Percentiles rank a stretch among this genome's conserved stretches.
Conservation (phyloP, 1,140 invertebrate species). For the Plectrocnemia conspersa region DNA sequence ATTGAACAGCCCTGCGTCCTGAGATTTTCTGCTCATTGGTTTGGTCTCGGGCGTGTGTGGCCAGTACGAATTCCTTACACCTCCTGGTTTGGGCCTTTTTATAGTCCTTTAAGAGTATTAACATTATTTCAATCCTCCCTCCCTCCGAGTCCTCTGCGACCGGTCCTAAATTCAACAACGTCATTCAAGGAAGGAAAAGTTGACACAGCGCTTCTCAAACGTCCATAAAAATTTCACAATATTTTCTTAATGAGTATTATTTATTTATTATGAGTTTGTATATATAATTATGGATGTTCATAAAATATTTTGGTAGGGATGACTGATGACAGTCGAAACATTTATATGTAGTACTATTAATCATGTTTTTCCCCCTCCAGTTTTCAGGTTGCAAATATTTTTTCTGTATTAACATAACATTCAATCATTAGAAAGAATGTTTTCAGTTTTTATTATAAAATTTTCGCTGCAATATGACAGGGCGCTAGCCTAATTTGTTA, state of each 20-base stretch:
- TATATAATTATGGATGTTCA: too few relatives aligned
- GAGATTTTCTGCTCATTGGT: not conserved
- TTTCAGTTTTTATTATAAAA: too few relatives aligned
- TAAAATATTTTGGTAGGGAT: too few relatives aligned
- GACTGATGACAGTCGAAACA: too few relatives aligned
- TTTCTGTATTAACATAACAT: too few relatives aligned
- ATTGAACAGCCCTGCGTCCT: not conserved
- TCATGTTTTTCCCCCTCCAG: too few relatives aligned
- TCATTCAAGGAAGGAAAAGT: slow-evolving; percentile 5
- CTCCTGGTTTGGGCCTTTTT: slow-evolving; percentile 19
- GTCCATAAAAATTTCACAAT: not conserved
- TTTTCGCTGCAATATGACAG: too few relatives aligned
- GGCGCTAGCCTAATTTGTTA: too few relatives aligned
- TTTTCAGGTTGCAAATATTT: too few relatives aligned
- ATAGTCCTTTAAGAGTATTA: slow-evolving; percentile 26
- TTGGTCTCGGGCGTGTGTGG: slow-evolving; percentile 15
- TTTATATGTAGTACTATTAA: too few relatives aligned
- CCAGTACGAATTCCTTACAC: slow-evolving; percentile 24
- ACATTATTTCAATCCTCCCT: slow-evolving; percentile 20
- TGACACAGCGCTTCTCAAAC: slow-evolving; percentile 8
- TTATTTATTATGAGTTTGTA: not conserved
- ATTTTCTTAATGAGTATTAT: not conserved
- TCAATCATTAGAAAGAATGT: too few relatives aligned
- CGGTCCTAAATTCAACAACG: slow-evolving; percentile 9
- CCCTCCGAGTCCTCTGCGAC: not conserved